These are phyloP conservation scores for Rhagoletis zephyria DNA, from an alignment of 1,140 invertebrate species.

Conservation along the genomic window DNA sequence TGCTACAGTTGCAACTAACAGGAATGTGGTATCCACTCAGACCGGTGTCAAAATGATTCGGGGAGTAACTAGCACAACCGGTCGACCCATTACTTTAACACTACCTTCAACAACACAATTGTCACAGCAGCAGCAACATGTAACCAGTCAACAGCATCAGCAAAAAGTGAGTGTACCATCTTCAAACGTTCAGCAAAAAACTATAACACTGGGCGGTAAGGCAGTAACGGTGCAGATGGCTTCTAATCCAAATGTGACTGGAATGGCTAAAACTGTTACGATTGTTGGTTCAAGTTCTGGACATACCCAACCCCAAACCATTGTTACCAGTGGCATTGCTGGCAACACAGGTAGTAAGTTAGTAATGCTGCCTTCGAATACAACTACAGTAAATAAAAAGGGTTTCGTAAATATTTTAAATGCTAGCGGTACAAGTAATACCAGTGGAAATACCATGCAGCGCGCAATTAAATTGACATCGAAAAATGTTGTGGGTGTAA, in stretches of 20 bases:
- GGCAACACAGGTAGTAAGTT: constrained; percentile 62
- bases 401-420: constrained; percentile 69
- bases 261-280: constrained; percentile 69
- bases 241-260: constrained; percentile 64
- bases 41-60: constrained; percentile 81
- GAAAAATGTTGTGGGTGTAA: constrained; percentile 54
- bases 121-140: constrained; percentile 54
- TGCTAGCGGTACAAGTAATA: constrained; percentile 52
- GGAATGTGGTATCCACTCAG: constrained; percentile 71
- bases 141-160: constrained; percentile 54
- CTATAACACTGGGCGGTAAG: constrained; percentile 80
- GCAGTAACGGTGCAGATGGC: constrained; percentile 80
- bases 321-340: constrained; percentile 74
- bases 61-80: constrained; percentile 73
- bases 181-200: constrained; percentile 73
- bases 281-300: constrained; percentile 60
- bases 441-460: constrained; percentile 46
- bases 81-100: constrained; percentile 82
- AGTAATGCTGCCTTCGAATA: constrained; percentile 69
- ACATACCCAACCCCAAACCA: constrained; percentile 74
- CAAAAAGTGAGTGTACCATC: constrained; percentile 53
- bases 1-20: constrained; percentile 65
- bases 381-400: constrained; percentile 59
- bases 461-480: constrained; percentile 63
- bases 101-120: constrained; percentile 74